A percentile compares a stretch with the other conserved stretches of the same genome.
Evolutionary conservation across 53 echinoderm and acorn worm genomes (phyloP).

Genomic region (Hippasteria phrygiana): DNA sequence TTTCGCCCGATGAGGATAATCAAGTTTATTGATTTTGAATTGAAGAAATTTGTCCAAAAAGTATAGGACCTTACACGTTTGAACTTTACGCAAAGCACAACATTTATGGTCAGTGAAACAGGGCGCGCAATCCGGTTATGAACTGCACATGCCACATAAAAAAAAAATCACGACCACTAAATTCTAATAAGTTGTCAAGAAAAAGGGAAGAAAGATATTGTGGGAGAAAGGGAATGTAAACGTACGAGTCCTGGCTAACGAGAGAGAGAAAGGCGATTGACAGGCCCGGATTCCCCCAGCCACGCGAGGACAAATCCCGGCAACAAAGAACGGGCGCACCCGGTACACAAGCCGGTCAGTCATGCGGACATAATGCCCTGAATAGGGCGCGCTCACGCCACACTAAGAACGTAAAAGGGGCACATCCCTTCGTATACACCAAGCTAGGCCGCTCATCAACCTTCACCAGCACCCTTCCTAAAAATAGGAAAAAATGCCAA

Average conservation of each 20-base stretch:
- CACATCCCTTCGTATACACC: too few relatives aligned
- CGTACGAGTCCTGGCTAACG: background rate
- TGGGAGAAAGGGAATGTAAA: background rate
- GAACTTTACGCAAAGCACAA: too few relatives aligned
- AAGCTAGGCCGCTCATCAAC: background rate
- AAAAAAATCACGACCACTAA: too few relatives aligned
- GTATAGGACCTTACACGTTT: too few relatives aligned
- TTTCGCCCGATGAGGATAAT: too few relatives aligned
- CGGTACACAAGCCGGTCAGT: conserved; percentile 37
- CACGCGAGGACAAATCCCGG: conserved; percentile 46
- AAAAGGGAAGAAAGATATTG: background rate
- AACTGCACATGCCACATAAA: too few relatives aligned
- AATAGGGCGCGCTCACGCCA: conserved; percentile 7
- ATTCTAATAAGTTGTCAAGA: background rate
- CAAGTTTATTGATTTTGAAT: too few relatives aligned
- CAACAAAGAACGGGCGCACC: conserved; percentile 38
- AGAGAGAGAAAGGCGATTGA: conserved; percentile 7
- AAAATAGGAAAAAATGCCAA: background rate
- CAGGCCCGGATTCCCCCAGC: conserved; percentile 23
- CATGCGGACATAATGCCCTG: conserved; percentile 32
- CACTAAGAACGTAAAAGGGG: background rate
- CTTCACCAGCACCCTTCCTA: conserved; percentile 38
- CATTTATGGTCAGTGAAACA: too few relatives aligned
- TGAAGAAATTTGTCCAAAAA: too few relatives aligned
- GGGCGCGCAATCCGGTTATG: too few relatives aligned